Evolutionary conservation across 1,140 invertebrate species (phyloP), one percentile per base, ranked within the genome.

Genomic region (Drosophila carrolli): DNA sequence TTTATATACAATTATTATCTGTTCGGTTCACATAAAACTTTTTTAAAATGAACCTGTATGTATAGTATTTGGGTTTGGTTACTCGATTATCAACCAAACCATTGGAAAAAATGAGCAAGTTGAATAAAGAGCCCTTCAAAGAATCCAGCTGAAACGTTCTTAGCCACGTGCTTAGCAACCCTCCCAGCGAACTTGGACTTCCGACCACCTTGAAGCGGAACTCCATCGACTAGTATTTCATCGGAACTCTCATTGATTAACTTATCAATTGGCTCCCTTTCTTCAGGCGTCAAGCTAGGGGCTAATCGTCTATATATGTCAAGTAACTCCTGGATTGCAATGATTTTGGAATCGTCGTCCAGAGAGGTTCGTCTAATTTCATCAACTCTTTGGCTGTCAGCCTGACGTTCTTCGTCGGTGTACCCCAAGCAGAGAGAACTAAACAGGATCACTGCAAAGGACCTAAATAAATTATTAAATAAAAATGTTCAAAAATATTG

Each of bases 321-420:
- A 11, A 61, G 19, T 13, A 58, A 9, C 8, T 61, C 59, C 53
- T 58, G 51, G 14, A 8, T 61, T 4, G 27, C 19, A 8, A 16
- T 29, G 51, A 40, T 61, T 16, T 61, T 40, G 14, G 23, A 16
- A n/a, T 58, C 54, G 10, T 7, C 59, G 5, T 8, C 38, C 11
- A 8, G 1, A 7, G 51, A 40, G 14, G n/a, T 32, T 16, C 14
- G 23, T 6, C 57, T 32, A n/a, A 61, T 23, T 8, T 61, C 8
- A 6, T 11, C 5, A 38, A 58, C 10, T 14, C 37, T 58, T 5
- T 8, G 27, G 11, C 16, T 32, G 29, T 62, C 37, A 3, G 13
- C 37, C 19, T 19, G 8, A 4, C 38, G 13, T 5, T 62, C 11
- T 7, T 16, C 37, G 13, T n/a, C 13, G 11, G 51, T 14, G 10